These are phyloP conservation scores for Petrolisthes manimaculis DNA, from an alignment of 2,888 invertebrate genomes.

Conservation along the genomic window DNA sequence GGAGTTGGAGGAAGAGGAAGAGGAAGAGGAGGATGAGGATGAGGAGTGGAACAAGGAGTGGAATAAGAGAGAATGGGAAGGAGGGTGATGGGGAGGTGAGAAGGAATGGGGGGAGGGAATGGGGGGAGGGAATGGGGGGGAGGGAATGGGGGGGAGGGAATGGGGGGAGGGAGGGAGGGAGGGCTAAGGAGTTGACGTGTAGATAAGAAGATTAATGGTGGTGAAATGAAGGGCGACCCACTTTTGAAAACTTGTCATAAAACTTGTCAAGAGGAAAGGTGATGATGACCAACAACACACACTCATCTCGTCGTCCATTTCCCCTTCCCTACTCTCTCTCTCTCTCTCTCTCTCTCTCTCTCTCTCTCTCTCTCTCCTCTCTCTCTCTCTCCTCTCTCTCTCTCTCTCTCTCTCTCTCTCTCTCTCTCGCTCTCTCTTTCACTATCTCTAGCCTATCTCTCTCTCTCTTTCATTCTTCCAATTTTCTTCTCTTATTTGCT, in stretches of 20 bases:
- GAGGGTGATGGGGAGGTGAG: constrained; percentile 1
- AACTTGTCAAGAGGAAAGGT: no score
- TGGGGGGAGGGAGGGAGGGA: background rate
- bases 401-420: no score
- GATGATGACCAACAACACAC: background rate
- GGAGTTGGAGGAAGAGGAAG: background rate
- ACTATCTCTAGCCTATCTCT: no score
- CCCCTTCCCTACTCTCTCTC: background rate
- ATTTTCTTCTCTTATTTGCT: no score
- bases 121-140: background rate
- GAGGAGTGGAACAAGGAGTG: background rate
- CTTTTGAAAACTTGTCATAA: no score
- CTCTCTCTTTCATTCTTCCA: constrained; percentile 7
- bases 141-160: background rate
- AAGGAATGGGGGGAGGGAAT: constrained; percentile 10
- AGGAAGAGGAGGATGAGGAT: background rate
- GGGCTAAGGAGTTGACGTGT: no score
- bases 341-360: constrained; percentile 7
- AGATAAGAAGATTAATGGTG: no score
- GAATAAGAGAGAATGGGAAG: background rate
- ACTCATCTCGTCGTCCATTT: background rate
- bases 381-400: no score
- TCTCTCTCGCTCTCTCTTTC: constrained; percentile 9
- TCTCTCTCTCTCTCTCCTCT: constrained; percentile 14
- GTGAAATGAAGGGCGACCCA: no score